Evolutionary conservation across 2,888 invertebrate genomes (phyloP), one percentile per base, ranked within the genome.

Genomic region (Meghimatium bilineatum): DNA sequence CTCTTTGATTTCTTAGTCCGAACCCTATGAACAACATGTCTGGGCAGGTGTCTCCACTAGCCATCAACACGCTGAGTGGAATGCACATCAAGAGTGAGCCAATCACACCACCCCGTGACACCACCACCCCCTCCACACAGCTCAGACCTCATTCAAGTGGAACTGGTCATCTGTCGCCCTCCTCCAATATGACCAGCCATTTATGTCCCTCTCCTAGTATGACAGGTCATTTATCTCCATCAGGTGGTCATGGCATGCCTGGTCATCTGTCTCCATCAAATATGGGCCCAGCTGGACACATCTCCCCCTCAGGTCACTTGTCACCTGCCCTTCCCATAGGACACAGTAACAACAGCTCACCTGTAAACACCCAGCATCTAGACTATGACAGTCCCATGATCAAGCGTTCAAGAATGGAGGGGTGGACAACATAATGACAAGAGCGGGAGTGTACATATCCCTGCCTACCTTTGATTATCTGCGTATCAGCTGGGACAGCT

Each of bases 31-130:
- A 74, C 75, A 87, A 86, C 79, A 86, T 87, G 81, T 88, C 87
- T 75, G 86, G 89, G 75, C 88, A 88, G 79, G 87, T 90, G 81
- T 91, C 91, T 82, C 90, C 91, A 60, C 87, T 91, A 86, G 89
- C 89, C 72, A 88, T 91, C 82, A 91, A 90, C 88, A 90, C 90
- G 80, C 88, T 91, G 87, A 91, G 90, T 87, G 89, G 87, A 44
- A 90, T 97, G 89, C 97, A 97, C 97, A 93, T 98, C 93, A 98
- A 98, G 94, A 97, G 97, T 90, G 98, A 98, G 94, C 98, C 98
- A 44, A 97, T 98, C 93, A 98, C 98, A 89, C 98, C 98, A 71
- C 97, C 97, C 5, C 95, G 98, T 87, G 97, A 97, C 91, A 96
- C 96, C 90, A 96, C 96, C 90, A 94, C 94, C 84, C 91, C 92